Evolutionary conservation across 1,140 invertebrate species (phyloP).

Genomic region (Hylaeus anthracinus): DNA sequence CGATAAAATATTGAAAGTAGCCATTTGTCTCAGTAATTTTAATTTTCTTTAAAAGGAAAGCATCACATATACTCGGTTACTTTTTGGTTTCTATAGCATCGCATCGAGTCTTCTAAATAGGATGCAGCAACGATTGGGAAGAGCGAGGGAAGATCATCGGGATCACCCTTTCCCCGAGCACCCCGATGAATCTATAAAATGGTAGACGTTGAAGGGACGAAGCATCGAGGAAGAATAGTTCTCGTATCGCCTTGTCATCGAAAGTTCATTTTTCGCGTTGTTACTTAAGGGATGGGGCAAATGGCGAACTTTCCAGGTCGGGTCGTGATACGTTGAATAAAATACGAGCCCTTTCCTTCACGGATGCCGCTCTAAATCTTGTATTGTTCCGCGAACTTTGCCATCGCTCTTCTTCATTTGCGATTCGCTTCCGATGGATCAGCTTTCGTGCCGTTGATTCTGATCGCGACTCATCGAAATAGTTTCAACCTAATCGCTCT

Average conservation of each 20-base stretch:
- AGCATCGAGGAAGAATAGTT: constrained; percentile 53
- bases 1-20: no score
- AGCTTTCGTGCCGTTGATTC: neutral
- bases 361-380: neutral
- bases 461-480: neutral
- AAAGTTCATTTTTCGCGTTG: constrained; percentile 65
- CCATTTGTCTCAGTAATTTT: no score
- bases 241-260: constrained; percentile 60
- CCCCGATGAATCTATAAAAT: constrained; percentile 69
- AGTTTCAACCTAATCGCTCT: neutral
- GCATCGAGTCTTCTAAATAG: neutral
- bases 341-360: neutral
- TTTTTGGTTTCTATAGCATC: no score
- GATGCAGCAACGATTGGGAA: neutral
- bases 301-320: constrained; percentile 6
- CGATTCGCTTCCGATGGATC: neutral
- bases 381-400: neutral
- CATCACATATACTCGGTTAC: no score
- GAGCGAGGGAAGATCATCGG: constrained; percentile 38
- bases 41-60: no score
- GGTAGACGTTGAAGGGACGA: constrained; percentile 24
- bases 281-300: constrained; percentile 33
- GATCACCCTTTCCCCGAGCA: constrained; percentile 36
- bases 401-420: neutral
- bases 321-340: neutral